These are phyloP conservation scores for Apostichopus californicus DNA, from an alignment of 35 echinoderm and acorn worm genomes.

Conservation along the genomic window DNA sequence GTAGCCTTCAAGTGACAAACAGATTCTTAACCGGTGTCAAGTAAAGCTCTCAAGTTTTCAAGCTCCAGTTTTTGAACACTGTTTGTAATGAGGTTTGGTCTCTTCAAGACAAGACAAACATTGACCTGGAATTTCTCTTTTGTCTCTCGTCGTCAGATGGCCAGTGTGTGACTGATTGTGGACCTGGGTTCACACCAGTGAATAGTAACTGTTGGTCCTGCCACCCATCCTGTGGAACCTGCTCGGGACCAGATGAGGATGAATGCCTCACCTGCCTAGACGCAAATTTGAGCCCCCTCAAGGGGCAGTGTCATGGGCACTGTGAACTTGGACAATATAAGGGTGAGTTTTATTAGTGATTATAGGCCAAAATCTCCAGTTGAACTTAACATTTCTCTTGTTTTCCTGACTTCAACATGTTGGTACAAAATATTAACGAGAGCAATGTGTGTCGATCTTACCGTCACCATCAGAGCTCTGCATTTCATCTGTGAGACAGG, in stretches of 20 bases:
- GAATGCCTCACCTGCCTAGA: neutral
- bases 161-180: constrained; percentile 6
- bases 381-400: too few relatives aligned
- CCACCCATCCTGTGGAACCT: constrained; percentile 25
- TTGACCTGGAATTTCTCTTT: neutral
- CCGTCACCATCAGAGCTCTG: too few relatives aligned
- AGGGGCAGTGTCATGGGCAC: neutral
- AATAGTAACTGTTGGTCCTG: constrained; percentile 18
- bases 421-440: too few relatives aligned
- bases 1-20: too few relatives aligned
- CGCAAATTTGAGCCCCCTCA: neutral
- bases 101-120: too few relatives aligned
- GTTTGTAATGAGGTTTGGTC: too few relatives aligned
- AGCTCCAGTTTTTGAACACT: too few relatives aligned
- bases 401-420: too few relatives aligned
- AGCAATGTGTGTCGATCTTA: too few relatives aligned
- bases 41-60: too few relatives aligned
- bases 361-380: too few relatives aligned
- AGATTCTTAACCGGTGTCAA: neutral
- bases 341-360: neutral
- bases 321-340: constrained; percentile 23
- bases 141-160: neutral
- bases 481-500: too few relatives aligned
- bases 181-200: neutral
- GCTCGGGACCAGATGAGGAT: neutral